phyloP scores from a whole-genome alignment of 2,113 vertebrate species.

The Ornithorhynchus anatinus region DNA sequence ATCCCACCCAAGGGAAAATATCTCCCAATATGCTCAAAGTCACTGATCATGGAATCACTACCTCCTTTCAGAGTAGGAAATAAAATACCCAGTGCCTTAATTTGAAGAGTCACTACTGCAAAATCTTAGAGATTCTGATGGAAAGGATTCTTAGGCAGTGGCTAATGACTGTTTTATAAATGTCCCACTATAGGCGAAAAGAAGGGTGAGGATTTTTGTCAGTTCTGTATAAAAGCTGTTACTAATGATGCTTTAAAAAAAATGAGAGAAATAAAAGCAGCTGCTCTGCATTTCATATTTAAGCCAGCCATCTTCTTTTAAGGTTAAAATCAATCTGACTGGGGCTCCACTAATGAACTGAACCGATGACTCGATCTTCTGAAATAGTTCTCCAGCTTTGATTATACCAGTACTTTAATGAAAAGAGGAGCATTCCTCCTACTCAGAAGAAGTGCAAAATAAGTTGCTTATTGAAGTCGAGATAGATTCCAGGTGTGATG shows the following conservation, averaged over 20 bases:
- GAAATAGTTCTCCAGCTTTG: slow-evolving; percentile 8
- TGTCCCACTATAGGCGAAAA: not conserved
- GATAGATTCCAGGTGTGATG: no score
- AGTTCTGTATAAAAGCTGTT: slow-evolving; percentile 6
- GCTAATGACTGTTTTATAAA: not conserved
- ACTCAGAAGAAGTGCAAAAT: slow-evolving; percentile 21
- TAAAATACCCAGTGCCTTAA: not conserved
- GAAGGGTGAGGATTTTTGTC: not conserved
- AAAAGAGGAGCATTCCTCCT: not conserved
- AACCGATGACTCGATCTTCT: not conserved
- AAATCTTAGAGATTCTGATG: not conserved
- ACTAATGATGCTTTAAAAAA: not conserved
- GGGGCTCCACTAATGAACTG: no score
- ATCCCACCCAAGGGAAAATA: no score
- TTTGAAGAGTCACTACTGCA: no score
- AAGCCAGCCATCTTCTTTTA: not conserved
- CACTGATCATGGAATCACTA: not conserved
- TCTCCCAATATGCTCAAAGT: no score
- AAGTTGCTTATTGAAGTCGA: slow-evolving; percentile 25
- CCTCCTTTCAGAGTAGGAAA: not conserved
- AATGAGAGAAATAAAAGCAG: not conserved
- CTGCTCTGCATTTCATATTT: not conserved
- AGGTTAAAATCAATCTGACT: not conserved
- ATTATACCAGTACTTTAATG: not conserved
- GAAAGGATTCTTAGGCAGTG: not conserved